Evolutionary conservation across 1,140 invertebrate species (phyloP), one percentile per base, ranked within the genome.

Genomic region (Drosophila kepulauana): DNA sequence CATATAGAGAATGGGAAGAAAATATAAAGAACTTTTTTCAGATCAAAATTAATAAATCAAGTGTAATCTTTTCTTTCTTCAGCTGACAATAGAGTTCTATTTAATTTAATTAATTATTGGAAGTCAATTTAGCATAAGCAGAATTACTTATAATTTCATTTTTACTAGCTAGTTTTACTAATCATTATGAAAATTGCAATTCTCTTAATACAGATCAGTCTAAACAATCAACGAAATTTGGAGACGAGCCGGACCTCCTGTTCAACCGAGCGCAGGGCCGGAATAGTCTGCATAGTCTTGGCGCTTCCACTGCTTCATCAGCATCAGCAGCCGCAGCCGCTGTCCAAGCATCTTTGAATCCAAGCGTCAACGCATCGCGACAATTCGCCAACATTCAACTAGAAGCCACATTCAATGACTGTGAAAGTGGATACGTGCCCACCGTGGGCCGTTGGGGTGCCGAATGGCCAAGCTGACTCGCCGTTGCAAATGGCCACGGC

Each of bases 401-500:
- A 91, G 89, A 91, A 65, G 81, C 82, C 71, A 86, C 82, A 33
- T 75, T 88, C 81, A 92, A 92, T 91, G 88, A 88, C 64, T 91
- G 82, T 75, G 94, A 95, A 93, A 91, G 93, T 93, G 93, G 94
- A 75, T 95, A 95, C 84, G 94, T 95, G 93, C 96, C 96, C 93
- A 95, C 95, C 82, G 96, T 97, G 90, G 96, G 96, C 91, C 95
- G 96, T 75, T 97, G 96, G 96, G 97, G 96, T 93, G 95, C 95
- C 93, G 97, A 98, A 93, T 97, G 97, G 97, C 97, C 97, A 93
- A 97, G 97, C 97, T 97, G 97, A 97, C 97, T 97, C 96, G 96
- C 94, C 94, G 93, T 78, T 58, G 75, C 59, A 13, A 33, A 57
- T 51, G 69, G 48, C 61, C 45, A 52, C 7, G 75, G 65, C 93